phyloP scores from a whole-genome alignment of 2,797 vertebrate species.

The Myiotriccus ornatus region DNA sequence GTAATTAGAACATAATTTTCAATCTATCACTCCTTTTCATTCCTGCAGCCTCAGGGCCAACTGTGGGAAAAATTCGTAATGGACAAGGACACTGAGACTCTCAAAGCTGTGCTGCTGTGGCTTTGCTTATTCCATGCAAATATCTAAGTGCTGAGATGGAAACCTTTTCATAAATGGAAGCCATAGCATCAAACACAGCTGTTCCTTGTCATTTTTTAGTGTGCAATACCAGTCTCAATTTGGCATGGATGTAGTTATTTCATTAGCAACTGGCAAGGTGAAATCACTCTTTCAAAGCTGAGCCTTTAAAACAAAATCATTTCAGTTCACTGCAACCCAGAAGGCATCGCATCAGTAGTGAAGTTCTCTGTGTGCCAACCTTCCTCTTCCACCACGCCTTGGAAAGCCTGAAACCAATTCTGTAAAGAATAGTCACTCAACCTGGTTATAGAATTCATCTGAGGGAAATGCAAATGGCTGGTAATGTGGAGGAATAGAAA shows the following conservation, averaged over 20 bases:
- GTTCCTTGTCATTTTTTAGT: neutral
- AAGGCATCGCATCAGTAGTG: neutral
- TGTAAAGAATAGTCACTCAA: neutral
- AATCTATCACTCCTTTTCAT: neutral
- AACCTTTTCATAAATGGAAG: neutral
- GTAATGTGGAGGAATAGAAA: neutral
- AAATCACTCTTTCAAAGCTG: neutral
- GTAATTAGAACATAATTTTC: neutral
- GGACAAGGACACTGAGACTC: neutral
- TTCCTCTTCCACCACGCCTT: neutral
- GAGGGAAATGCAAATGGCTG: slow-evolving; percentile 7
- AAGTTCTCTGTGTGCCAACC: neutral
- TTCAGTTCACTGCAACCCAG: neutral
- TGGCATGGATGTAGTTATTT: neutral
- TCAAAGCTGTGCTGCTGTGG: neutral
- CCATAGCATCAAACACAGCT: neutral
- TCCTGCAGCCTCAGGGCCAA: neutral
- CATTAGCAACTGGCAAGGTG: neutral
- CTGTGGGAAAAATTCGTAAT: neutral
- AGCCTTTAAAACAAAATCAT: neutral
- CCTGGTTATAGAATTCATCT: neutral
- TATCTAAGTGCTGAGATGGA: neutral
- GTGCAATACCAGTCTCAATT: neutral
- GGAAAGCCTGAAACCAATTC: neutral
- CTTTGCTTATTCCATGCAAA: neutral